phyloP scores from a whole-genome alignment of 2,797 vertebrate species.

The Crypturellus tataupa region DNA sequence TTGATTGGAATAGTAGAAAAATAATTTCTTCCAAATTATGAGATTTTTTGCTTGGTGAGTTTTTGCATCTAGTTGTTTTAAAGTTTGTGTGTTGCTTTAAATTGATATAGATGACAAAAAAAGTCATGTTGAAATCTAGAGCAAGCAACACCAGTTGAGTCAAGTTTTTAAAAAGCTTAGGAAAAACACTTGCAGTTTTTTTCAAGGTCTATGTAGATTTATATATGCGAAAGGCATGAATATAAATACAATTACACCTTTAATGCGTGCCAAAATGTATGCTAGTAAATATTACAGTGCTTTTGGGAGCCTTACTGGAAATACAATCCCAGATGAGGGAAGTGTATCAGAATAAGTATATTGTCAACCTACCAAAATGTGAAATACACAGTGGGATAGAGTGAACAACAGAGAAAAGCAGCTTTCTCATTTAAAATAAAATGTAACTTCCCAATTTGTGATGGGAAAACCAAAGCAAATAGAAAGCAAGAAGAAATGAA shows the following conservation, averaged over 20 bases:
- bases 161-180: slow-evolving; percentile 1
- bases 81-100: background rate
- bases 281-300: slow-evolving; percentile 51
- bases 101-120: background rate
- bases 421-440: background rate
- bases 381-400: background rate
- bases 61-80: slow-evolving; percentile 27
- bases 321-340: slow-evolving; percentile 25
- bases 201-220: background rate
- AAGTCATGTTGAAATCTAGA: background rate
- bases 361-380: slow-evolving; percentile 1
- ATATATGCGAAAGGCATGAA: background rate
- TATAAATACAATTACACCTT: slow-evolving; percentile 25
- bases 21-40: background rate
- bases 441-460: background rate
- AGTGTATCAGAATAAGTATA: slow-evolving; percentile 5
- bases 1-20: slow-evolving; percentile 33
- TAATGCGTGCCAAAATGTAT: background rate
- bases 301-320: slow-evolving; percentile 53
- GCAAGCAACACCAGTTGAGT: background rate
- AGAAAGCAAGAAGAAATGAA: background rate
- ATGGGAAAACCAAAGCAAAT: background rate
- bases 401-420: background rate
- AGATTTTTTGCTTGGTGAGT: background rate
- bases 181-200: background rate